A percentile compares a stretch with the other conserved stretches of the same genome.
Conservation (phyloP, 2,797 vertebrate genomes). For the Remorina albescens region DNA sequence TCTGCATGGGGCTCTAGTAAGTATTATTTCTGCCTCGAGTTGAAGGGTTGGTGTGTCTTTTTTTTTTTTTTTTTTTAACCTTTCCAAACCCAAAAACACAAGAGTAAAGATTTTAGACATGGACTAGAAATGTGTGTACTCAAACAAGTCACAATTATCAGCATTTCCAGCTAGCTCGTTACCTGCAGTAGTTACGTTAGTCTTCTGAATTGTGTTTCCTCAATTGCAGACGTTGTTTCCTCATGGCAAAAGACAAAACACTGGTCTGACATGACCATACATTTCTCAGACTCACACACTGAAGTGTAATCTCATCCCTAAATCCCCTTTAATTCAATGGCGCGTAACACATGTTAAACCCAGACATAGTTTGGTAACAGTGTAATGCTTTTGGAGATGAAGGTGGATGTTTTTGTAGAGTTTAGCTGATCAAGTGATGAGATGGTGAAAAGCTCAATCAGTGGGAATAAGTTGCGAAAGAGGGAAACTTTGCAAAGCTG, state of each 20-base stretch:
- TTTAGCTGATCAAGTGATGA: conserved; percentile 31
- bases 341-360: conserved; percentile 33
- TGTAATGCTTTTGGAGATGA: conserved; percentile 18
- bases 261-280: conserved; percentile 10
- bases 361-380: conserved; percentile 43
- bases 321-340: conserved; percentile 47
- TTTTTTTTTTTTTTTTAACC: no score
- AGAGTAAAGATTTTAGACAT: background rate
- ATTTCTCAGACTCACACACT: background rate
- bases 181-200: background rate
- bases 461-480: background rate
- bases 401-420: conserved; percentile 16
- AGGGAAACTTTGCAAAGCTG: background rate
- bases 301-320: conserved; percentile 20
- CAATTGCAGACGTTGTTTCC: background rate
- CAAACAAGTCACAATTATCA: background rate
- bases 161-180: background rate
- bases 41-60: no score
- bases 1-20: no score
- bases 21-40: no score
- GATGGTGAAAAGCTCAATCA: conserved; percentile 24
- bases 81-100: background rate
- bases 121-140: background rate
- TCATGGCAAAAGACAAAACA: background rate
- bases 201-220: background rate